Conservation (phyloP, 2,113 vertebrate genomes). For the Stomatorhinus ivindoensis region DNA sequence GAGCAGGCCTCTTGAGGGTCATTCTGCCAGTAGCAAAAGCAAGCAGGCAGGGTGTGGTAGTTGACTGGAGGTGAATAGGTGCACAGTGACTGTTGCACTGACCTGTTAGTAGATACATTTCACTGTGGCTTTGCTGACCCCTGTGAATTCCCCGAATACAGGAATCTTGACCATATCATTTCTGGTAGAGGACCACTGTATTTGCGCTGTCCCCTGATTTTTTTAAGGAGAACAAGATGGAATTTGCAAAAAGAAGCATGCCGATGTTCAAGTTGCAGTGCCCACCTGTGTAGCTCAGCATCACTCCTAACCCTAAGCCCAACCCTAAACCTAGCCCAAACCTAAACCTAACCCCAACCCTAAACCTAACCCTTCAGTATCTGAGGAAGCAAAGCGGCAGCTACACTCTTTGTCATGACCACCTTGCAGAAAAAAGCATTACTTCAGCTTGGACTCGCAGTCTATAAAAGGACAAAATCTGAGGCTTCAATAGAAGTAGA, state of each 20-base stretch:
- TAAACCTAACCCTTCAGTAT: neutral
- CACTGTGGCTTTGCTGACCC: neutral
- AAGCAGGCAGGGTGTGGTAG: slow-evolving; percentile 2
- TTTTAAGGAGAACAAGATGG: neutral
- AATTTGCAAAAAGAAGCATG: neutral
- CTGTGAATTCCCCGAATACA: neutral
- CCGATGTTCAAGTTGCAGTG: neutral
- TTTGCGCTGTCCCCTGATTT: neutral
- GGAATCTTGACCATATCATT: neutral
- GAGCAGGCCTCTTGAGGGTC: slow-evolving; percentile 3
- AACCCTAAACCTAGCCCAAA: neutral
- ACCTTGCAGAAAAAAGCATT: neutral
- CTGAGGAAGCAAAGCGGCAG: neutral
- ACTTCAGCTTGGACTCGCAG: neutral
- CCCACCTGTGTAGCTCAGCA: neutral
- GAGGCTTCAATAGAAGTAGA: neutral
- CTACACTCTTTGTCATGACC: neutral
- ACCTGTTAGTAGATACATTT: neutral
- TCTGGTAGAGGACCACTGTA: neutral
- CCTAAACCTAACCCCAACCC: neutral
- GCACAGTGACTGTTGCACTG: neutral
- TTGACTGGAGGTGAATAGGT: neutral
- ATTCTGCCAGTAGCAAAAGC: slow-evolving; percentile 18
- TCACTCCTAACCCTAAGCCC: neutral
- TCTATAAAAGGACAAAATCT: neutral